Conservation (phyloP, 2,888 invertebrate genomes). For the Leptothorax acervorum region DNA sequence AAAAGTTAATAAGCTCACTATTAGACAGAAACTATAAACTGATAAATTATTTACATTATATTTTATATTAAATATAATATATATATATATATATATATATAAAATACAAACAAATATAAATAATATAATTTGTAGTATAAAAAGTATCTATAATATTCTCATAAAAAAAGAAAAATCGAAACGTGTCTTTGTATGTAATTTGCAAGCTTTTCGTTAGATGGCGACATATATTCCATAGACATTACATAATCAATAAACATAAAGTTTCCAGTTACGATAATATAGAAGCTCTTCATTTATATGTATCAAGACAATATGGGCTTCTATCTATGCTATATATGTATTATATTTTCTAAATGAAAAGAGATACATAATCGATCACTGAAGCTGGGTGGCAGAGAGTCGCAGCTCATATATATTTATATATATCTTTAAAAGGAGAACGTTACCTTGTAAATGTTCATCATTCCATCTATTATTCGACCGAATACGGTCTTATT, state of each 20-base stretch:
- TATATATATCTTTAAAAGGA: not conserved
- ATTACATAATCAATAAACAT: not conserved
- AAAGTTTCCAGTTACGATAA: not conserved
- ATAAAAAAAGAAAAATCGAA: not conserved
- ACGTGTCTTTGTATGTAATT: constrained; percentile 7
- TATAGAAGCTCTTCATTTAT: not conserved
- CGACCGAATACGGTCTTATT: constrained; percentile 88
- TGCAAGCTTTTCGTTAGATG: constrained; percentile 26
- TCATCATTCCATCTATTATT: constrained; percentile 82
- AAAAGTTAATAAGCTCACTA: not conserved
- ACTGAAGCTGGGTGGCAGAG: not conserved
- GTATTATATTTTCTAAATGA: not conserved
- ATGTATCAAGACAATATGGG: not conserved
- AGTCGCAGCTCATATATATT: not conserved
- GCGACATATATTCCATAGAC: constrained; percentile 12
- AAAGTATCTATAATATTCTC: not conserved
- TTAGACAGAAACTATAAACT: not conserved
- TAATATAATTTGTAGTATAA: not conserved
- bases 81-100: too few relatives aligned
- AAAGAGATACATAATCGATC: not conserved
- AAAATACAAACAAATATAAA: not conserved
- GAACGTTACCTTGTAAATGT: constrained; percentile 77
- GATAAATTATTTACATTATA: not conserved
- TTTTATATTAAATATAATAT: not conserved
- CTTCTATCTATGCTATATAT: not conserved